These are phyloP conservation scores for Unio delphinus DNA, from an alignment of 2,888 invertebrate genomes.

Conservation along the genomic window DNA sequence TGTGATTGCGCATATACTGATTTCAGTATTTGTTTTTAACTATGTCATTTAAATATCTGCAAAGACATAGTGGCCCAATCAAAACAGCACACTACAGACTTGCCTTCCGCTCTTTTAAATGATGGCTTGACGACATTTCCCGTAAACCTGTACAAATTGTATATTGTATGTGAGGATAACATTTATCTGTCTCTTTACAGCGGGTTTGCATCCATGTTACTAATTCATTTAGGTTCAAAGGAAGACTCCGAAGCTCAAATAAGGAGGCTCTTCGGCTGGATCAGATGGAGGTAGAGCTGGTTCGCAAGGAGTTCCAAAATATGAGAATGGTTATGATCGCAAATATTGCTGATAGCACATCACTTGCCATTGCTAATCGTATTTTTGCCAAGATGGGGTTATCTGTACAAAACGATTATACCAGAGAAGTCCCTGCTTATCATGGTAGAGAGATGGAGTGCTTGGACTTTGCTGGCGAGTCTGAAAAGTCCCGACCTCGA, in stretches of 20 bases:
- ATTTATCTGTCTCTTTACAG: conserved; percentile 43
- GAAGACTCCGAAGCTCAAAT: conserved; percentile 31
- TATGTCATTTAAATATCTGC: too few species aligned
- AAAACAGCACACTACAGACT: too few species aligned
- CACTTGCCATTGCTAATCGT: conserved; percentile 32
- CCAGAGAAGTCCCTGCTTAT: conserved; percentile 12
- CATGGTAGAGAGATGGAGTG: conserved; percentile 57
- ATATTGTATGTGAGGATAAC: conserved; percentile 10
- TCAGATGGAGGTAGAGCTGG: conserved; percentile 2
- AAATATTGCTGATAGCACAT: conserved; percentile 8
- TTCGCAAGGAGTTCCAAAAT: conserved; percentile 21
- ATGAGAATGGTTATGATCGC: conserved; percentile 16
- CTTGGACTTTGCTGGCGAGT: conserved; percentile 58
- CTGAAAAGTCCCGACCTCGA: conserved; percentile 64
- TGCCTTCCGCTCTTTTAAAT: neutral
- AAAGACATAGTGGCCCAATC: conserved; percentile 17
- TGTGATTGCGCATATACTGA: too few species aligned
- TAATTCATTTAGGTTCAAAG: conserved; percentile 34
- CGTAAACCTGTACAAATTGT: conserved; percentile 1
- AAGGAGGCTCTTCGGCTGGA: conserved; percentile 15
- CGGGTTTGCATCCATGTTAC: conserved; percentile 39
- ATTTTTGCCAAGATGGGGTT: conserved; percentile 31
- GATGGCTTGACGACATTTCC: neutral
- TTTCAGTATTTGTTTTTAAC: too few species aligned
- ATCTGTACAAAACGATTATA: conserved; percentile 17